Conservation (phyloP, 2,113 vertebrate genomes). For the Salminus brasiliensis region DNA sequence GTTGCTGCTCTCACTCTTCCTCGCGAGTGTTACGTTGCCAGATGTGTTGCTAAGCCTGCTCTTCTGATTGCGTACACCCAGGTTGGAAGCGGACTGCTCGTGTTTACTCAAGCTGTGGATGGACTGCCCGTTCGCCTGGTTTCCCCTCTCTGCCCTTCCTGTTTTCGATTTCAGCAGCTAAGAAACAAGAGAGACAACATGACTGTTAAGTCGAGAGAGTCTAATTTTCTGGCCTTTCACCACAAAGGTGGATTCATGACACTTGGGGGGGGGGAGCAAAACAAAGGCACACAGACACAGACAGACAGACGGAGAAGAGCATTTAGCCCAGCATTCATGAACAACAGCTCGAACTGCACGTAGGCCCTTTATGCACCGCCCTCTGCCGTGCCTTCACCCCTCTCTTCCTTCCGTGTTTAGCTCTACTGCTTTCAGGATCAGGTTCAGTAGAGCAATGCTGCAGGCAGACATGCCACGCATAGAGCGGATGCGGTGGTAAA, state of each 20-base stretch:
- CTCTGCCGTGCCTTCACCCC: neutral
- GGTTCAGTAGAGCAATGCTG: neutral
- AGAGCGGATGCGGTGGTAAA: neutral
- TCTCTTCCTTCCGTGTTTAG: neutral
- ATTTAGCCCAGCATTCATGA: constrained; percentile 15
- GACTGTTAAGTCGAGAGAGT: neutral
- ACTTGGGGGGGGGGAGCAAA: too few species aligned
- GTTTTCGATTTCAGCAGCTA: constrained; percentile 88
- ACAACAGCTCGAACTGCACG: constrained; percentile 12
- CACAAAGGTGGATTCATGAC: neutral
- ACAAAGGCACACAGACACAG: too few species aligned
- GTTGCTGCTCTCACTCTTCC: constrained; percentile 75
- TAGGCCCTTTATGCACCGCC: constrained; percentile 18
- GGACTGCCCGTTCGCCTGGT: constrained; percentile 69
- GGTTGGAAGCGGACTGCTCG: constrained; percentile 72
- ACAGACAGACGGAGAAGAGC: neutral
- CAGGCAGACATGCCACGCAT: neutral
- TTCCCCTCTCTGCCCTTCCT: constrained; percentile 78
- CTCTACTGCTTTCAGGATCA: neutral
- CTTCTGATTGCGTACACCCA: constrained; percentile 75
- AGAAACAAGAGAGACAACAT: constrained; percentile 55
- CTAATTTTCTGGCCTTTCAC: neutral
- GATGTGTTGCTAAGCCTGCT: constrained; percentile 71
- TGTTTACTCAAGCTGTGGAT: constrained; percentile 73
- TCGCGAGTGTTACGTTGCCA: constrained; percentile 65